A percentile compares a stretch with the other conserved stretches of the same genome.
Evolutionary conservation across 2,888 invertebrate genomes (phyloP).

Genomic region (Cynaeus angustus): DNA sequence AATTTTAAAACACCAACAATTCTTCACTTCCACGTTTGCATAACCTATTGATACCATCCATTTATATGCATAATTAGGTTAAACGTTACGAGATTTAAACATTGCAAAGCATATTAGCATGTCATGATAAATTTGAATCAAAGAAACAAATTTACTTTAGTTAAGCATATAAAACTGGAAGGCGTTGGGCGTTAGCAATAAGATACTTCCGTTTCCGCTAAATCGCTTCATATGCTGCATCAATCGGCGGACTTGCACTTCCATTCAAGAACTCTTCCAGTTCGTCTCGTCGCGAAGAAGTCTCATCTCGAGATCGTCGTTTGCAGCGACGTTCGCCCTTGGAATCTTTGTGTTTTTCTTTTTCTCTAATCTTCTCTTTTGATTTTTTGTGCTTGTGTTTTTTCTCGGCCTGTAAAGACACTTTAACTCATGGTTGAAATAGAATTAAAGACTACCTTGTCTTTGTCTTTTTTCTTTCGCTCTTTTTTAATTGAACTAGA

Average conservation of each 20-base stretch:
- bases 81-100: neutral
- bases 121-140: neutral
- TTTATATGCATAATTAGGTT: neutral
- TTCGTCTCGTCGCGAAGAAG: conserved; percentile 72
- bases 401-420: conserved; percentile 59
- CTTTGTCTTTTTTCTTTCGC: conserved; percentile 67
- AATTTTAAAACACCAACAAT: neutral
- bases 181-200: conserved; percentile 24
- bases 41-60: neutral
- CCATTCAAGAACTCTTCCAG: conserved; percentile 79
- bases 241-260: conserved; percentile 72
- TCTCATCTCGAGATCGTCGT: conserved; percentile 70
- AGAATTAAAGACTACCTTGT: conserved; percentile 66
- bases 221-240: conserved; percentile 77
- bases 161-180: conserved; percentile 34
- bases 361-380: conserved; percentile 73
- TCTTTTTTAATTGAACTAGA: conserved; percentile 65
- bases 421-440: too few relatives aligned
- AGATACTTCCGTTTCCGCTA: too few relatives aligned
- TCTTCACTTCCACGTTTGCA: neutral
- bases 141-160: conserved; percentile 8
- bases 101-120: conserved; percentile 18
- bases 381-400: conserved; percentile 73
- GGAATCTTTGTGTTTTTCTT: conserved; percentile 72
- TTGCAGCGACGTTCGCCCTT: conserved; percentile 71